Conservation (phyloP, 2,888 invertebrate genomes). For the Horisme vitalbata region DNA sequence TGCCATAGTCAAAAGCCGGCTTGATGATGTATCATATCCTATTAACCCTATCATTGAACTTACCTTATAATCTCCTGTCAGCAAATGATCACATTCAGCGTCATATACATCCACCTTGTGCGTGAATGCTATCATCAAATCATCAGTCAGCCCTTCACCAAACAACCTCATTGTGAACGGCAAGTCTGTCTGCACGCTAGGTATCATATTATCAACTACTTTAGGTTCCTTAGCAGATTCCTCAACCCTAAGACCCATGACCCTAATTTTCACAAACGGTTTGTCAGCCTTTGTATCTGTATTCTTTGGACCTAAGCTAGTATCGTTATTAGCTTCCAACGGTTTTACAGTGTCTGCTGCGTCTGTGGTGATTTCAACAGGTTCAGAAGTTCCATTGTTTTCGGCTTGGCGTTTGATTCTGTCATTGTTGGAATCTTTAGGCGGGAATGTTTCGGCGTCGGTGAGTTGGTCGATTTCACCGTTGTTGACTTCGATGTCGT, state of each 20-base stretch:
- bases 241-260: conserved; percentile 66
- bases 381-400: conserved; percentile 6
- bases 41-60: background rate
- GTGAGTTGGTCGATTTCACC: conserved; percentile 37
- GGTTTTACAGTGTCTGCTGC: conserved; percentile 15
- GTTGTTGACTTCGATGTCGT: conserved; percentile 44
- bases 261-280: conserved; percentile 30
- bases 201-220: conserved; percentile 63
- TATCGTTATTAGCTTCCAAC: no score
- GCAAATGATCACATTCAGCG: conserved; percentile 46
- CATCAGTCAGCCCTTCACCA: conserved; percentile 57
- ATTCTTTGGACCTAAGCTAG: conserved; percentile 24
- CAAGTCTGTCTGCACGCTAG: conserved; percentile 62
- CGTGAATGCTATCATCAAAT: conserved; percentile 64
- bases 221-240: conserved; percentile 68
- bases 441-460: conserved; percentile 44
- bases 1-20: no score
- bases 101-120: conserved; percentile 51
- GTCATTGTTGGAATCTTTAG: no score
- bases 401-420: conserved; percentile 31
- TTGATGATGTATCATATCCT: no score
- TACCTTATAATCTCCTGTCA: conserved; percentile 56
- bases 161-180: conserved; percentile 60
- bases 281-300: no score
- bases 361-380: background rate